Conservation (phyloP, 2,888 invertebrate species). For the Escarpia spicata region DNA sequence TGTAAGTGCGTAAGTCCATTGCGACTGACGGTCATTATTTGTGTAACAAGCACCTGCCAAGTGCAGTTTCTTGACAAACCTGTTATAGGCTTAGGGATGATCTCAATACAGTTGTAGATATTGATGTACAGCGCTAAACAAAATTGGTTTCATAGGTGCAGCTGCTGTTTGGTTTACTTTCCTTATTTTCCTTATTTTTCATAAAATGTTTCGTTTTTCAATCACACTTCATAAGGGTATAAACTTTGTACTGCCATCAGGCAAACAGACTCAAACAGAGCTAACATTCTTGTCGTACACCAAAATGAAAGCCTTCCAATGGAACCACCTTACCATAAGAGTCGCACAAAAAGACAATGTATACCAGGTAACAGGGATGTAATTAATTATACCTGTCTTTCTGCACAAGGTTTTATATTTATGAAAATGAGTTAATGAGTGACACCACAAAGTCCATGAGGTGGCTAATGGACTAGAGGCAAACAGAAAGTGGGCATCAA, state of each 20-base stretch:
- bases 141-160: neutral
- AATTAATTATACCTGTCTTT: neutral
- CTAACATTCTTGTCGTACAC: neutral
- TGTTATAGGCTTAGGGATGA: neutral
- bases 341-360: neutral
- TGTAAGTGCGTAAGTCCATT: neutral
- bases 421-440: neutral
- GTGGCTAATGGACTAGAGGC: neutral
- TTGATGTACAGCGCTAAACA: neutral
- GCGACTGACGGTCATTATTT: neutral
- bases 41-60: neutral
- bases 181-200: too few species aligned
- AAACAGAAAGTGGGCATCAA: neutral
- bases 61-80: neutral
- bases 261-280: too few species aligned
- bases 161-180: neutral
- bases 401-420: neutral
- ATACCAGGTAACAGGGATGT: neutral
- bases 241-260: neutral
- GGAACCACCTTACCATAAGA: neutral
- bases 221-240: too few species aligned
- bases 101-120: neutral
- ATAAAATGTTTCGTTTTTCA: too few species aligned
- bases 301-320: neutral
- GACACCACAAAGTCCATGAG: neutral